Evolutionary conservation across 2,888 invertebrate genomes (phyloP).

Genomic region (Ectropis crepuscularia): DNA sequence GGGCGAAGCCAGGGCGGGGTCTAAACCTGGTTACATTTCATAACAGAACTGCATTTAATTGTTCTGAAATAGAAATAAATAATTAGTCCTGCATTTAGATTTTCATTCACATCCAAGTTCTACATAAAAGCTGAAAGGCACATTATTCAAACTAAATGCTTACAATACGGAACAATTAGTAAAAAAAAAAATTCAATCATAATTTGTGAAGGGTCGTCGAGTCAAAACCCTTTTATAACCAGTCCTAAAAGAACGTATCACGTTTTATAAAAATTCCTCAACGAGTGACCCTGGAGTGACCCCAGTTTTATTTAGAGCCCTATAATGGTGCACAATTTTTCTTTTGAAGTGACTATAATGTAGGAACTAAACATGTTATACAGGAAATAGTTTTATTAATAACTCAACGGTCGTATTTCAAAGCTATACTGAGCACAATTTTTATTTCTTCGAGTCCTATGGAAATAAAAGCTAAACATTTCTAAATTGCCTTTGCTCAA

Average conservation of each 20-base stretch:
- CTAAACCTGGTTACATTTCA: too few species aligned
- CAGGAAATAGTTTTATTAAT: too few species aligned
- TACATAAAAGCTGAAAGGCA: not conserved
- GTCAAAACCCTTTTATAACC: slow-evolving; percentile 23
- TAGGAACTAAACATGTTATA: not conserved
- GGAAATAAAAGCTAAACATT: too few species aligned
- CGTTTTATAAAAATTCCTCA: slow-evolving; percentile 23
- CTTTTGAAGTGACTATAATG: not conserved
- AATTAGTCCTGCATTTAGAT: not conserved
- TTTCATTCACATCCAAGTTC: not conserved
- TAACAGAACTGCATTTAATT: too few species aligned
- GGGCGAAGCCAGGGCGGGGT: too few species aligned
- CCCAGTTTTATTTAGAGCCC: slow-evolving; percentile 36
- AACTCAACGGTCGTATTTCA: too few species aligned
- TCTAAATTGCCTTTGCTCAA: too few species aligned
- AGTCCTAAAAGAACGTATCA: slow-evolving; percentile 16
- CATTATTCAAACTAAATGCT: slow-evolving; percentile 3
- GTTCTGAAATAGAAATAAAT: too few species aligned
- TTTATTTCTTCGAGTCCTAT: too few species aligned
- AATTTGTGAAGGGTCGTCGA: slow-evolving; percentile 5
- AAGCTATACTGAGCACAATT: too few species aligned
- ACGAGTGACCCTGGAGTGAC: slow-evolving; percentile 40
- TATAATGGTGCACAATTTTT: slow-evolving; percentile 1
- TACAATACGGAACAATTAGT: slow-evolving; percentile 1
- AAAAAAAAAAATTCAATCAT: slow-evolving; percentile 9